phyloP scores from a whole-genome alignment of 2,113 vertebrate species.

The Hystrix brachyura region DNA sequence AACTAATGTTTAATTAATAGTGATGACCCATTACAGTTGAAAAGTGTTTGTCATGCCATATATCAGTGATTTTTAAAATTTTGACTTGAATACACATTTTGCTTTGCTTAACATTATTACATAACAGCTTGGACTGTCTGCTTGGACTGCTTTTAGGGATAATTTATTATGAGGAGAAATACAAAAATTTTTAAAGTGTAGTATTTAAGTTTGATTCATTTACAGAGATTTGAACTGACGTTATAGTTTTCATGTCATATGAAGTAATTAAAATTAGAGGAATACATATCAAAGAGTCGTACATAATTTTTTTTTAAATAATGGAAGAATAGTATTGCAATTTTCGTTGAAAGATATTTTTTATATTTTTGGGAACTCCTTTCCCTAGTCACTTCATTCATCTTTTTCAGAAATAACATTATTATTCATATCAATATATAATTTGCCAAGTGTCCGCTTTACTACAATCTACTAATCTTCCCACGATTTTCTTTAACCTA shows the following conservation, averaged over 20 bases:
- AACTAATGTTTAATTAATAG: not conserved
- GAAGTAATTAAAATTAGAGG: not conserved
- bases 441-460: not conserved
- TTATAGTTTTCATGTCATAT: not conserved
- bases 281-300: not conserved
- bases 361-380: not conserved
- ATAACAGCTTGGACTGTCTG: not conserved
- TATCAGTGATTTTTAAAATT: constrained; percentile 12
- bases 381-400: not conserved
- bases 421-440: not conserved
- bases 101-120: not conserved
- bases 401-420: not conserved
- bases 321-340: not conserved
- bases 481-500: not conserved
- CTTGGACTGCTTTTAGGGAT: not conserved
- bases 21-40: not conserved
- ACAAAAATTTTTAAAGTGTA: not conserved
- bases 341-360: not conserved
- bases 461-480: not conserved
- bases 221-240: not conserved
- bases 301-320: not conserved
- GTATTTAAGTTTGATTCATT: not conserved
- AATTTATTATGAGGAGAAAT: not conserved
- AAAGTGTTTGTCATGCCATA: not conserved
- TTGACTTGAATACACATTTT: not conserved